Evolutionary conservation across 2,113 vertebrate genomes (phyloP).

Genomic region (Phylloscopus trochiloides): DNA sequence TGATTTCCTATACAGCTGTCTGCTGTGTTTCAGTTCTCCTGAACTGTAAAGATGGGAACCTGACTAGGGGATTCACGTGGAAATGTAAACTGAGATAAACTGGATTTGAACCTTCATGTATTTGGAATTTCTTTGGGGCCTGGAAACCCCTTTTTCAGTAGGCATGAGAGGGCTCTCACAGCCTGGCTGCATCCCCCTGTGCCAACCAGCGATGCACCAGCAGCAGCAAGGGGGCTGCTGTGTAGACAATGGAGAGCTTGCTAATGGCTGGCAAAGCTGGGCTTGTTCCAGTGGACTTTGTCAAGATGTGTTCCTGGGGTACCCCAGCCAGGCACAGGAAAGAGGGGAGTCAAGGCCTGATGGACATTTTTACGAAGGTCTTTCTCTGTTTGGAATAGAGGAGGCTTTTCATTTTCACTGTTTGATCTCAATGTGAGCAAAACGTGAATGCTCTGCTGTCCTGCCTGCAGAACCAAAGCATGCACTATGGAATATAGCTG

Average conservation of each 20-base stretch:
- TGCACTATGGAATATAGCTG: constrained; percentile 72
- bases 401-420: background rate
- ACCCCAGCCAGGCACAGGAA: background rate
- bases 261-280: background rate
- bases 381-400: background rate
- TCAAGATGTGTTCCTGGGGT: background rate
- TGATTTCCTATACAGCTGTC: background rate
- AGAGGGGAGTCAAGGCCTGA: background rate
- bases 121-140: background rate
- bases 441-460: constrained; percentile 17
- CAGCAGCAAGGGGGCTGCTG: background rate
- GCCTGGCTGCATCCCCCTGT: background rate
- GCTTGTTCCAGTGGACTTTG: background rate
- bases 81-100: background rate
- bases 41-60: background rate
- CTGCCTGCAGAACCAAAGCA: constrained; percentile 75
- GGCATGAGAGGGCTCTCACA: background rate
- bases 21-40: background rate
- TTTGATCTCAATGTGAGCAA: constrained; percentile 62
- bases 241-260: background rate
- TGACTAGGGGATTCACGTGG: background rate
- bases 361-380: background rate
- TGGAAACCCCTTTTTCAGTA: background rate
- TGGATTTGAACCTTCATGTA: background rate
- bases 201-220: background rate